Evolutionary conservation across 1,140 invertebrate genomes (phyloP), one percentile per base, ranked within the genome.

Genomic region (Bombus confusus): DNA sequence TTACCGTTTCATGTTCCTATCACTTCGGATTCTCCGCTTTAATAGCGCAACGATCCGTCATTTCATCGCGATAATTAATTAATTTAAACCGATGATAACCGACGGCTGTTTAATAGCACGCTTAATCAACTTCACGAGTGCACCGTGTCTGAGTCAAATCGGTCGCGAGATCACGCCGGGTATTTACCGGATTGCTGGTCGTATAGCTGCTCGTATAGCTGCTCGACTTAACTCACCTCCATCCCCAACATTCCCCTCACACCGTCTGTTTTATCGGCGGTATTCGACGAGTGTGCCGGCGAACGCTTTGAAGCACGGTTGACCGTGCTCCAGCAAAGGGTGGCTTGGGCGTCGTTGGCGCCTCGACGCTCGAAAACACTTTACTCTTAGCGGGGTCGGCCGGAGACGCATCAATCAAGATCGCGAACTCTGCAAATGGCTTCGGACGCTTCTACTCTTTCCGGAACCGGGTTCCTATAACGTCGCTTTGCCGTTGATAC

Each of bases 381-480:
- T 93, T 91, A 87, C 74, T 87, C 71, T 77, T 84, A 84, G 77
- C 86, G 87, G 88, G 91, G 87, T 83, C 81, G 91, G 80, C 85
- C 92, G 89, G 83, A 92, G 90, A 93, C 90, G 88, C 93, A 93
- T 93, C 92, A 93, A 93, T 93, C 92, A 92, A 92, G 91, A 88
- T 91, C 84, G 82, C 87, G 77, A 90, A 85, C 85, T 87, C 84
- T 75, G 86, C 86, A 86, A 90, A 91, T 90, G 87, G 87, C 89
- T 90, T 85, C 83, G 71, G 82, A 86, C 83, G 82, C 77, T 85
- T 86, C 72, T 86, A 86, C 83, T 88, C 88, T 88, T 91, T 87
- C 86, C 87, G 83, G 79, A 12, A 2, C n/a, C 39, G 77, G 73
- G 66, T 72, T 83, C 77, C 85, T 82, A 90, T 88, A 91, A 86